Percentiles rank a stretch among this genome's conserved stretches.
Evolutionary conservation across 2,888 invertebrate species (phyloP).

Genomic region (Lycaena phlaeas): DNA sequence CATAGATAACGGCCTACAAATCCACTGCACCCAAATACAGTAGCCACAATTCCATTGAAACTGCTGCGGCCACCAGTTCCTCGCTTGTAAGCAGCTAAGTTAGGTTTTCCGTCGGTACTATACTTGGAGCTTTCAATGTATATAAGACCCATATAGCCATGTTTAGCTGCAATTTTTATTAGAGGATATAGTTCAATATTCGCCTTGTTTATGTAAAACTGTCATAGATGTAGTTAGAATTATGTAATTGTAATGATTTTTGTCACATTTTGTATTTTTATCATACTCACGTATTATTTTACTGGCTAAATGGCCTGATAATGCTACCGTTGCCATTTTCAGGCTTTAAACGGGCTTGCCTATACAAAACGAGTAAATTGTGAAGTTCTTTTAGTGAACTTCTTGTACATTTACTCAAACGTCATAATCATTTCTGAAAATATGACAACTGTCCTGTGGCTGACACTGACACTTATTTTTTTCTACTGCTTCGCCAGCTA

Average conservation of each 20-base stretch:
- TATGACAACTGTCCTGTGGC: no score
- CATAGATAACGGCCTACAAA: conserved; percentile 91
- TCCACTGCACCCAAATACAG: conserved; percentile 95
- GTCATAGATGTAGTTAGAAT: conserved; percentile 21
- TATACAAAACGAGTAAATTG: not conserved
- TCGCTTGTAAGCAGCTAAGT: conserved; percentile 79
- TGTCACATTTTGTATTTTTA: conserved; percentile 7
- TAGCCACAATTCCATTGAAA: conserved; percentile 97
- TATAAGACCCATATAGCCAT: conserved; percentile 52
- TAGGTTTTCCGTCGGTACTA: conserved; percentile 69
- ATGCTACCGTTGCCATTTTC: conserved; percentile 56
- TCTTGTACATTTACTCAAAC: not conserved
- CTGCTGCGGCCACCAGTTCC: conserved; percentile 95
- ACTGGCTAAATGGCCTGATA: conserved; percentile 44
- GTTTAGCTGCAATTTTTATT: conserved; percentile 38
- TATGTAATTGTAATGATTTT: conserved; percentile 40
- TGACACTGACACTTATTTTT: no score
- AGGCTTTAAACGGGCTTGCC: conserved; percentile 25
- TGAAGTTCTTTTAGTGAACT: conserved; percentile 1
- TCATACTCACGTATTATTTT: conserved; percentile 52
- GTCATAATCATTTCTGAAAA: no score
- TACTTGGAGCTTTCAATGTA: conserved; percentile 66
- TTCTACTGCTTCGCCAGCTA: no score
- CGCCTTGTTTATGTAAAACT: conserved; percentile 9
- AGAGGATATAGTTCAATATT: not conserved